Conservation (phyloP, 2,797 vertebrate species). For the Morelia viridis region DNA sequence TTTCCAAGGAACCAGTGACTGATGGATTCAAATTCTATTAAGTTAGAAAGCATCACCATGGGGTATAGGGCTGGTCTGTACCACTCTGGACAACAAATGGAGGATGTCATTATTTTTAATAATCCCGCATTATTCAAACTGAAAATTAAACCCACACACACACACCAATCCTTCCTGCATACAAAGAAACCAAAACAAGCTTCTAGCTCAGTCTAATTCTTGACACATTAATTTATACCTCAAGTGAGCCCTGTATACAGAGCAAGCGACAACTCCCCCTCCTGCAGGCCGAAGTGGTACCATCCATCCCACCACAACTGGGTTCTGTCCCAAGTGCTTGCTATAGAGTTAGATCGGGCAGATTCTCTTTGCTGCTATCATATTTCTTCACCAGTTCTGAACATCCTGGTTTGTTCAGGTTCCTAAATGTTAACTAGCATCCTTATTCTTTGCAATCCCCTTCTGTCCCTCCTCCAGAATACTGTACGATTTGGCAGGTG, state of each 20-base stretch:
- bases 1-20: background rate
- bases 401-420: slow-evolving; percentile 57
- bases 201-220: background rate
- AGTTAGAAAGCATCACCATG: background rate
- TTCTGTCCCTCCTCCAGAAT: slow-evolving; percentile 58
- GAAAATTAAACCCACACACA: background rate
- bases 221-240: background rate
- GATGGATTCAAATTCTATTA: background rate
- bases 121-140: background rate
- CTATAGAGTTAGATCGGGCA: background rate
- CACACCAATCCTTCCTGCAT: background rate
- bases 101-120: background rate
- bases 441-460: slow-evolving; percentile 54
- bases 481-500: slow-evolving; percentile 65
- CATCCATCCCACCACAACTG: background rate
- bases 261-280: background rate
- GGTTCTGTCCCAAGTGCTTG: background rate
- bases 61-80: background rate
- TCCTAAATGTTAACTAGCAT: slow-evolving; percentile 49
- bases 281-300: background rate
- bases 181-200: background rate
- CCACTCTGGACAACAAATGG: background rate
- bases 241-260: background rate
- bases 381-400: slow-evolving; percentile 15
- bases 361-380: background rate